These are phyloP conservation scores for Frieseomelitta varia DNA, from an alignment of 1,140 invertebrate genomes.

Conservation along the genomic window DNA sequence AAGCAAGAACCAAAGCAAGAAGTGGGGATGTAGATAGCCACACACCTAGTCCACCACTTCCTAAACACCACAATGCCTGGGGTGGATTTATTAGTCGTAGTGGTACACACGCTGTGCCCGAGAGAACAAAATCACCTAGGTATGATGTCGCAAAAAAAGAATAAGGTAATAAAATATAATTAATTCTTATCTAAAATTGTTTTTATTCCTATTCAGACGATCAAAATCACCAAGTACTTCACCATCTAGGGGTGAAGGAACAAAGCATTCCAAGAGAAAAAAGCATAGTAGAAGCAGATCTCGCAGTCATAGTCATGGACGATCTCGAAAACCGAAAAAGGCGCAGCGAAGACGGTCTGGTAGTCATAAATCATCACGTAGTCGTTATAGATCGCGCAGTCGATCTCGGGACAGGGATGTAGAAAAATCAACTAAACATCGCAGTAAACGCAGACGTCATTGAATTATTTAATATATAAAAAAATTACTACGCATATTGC, in stretches of 20 bases:
- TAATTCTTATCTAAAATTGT: not conserved
- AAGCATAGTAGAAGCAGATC: slow-evolving; percentile 83
- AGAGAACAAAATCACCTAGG: slow-evolving; percentile 79
- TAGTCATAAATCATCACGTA: slow-evolving; percentile 82
- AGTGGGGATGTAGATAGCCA: slow-evolving; percentile 82
- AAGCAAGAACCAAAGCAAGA: slow-evolving; percentile 87
- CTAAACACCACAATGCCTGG: slow-evolving; percentile 85
- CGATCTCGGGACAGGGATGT: slow-evolving; percentile 80
- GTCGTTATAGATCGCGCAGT: slow-evolving; percentile 82
- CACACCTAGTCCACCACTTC: slow-evolving; percentile 83
- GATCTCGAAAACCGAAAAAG: slow-evolving; percentile 80
- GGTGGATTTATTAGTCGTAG: slow-evolving; percentile 85
- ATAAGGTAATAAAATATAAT: not conserved
- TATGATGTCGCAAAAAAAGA: slow-evolving; percentile 37
- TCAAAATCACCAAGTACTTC: slow-evolving; percentile 77
- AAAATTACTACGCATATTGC: not conserved
- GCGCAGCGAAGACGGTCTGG: slow-evolving; percentile 78
- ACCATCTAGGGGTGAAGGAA: slow-evolving; percentile 71
- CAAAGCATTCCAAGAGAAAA: slow-evolving; percentile 81
- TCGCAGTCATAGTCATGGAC: slow-evolving; percentile 81
- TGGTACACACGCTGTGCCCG: slow-evolving; percentile 75
- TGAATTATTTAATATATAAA: slow-evolving; percentile 44
- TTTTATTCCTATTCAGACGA: slow-evolving; percentile 71
- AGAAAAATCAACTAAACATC: slow-evolving; percentile 78
- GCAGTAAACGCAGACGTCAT: slow-evolving; percentile 77